Percentiles rank a stretch among this genome's conserved stretches.
Conservation (phyloP, 2,113 vertebrate species). For the Caranx melampygus region DNA sequence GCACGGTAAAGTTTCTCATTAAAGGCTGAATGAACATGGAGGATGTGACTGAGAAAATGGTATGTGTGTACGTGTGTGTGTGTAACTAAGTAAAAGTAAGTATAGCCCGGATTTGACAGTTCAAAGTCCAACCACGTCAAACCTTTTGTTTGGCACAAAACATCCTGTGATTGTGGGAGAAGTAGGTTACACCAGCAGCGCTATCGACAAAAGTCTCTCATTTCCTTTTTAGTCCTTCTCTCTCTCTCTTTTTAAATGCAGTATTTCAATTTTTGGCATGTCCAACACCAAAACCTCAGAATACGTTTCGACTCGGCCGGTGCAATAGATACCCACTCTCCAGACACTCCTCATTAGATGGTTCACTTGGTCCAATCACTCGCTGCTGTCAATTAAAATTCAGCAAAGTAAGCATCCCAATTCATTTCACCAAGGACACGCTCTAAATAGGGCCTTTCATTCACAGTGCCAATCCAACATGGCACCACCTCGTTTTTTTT, state of each 20-base stretch:
- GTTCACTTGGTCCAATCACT: conserved; percentile 41
- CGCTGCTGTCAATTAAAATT: conserved; percentile 50
- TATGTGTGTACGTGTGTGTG: background rate
- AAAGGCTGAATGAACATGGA: conserved; percentile 10
- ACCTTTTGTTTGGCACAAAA: conserved; percentile 26
- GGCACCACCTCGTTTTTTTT: background rate
- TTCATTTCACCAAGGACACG: conserved; percentile 40
- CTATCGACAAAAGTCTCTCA: background rate
- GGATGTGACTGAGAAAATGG: background rate
- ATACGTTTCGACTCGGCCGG: conserved; percentile 6
- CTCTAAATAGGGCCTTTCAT: conserved; percentile 29
- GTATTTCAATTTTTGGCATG: background rate
- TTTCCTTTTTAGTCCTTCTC: background rate
- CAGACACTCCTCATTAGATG: conserved; percentile 40
- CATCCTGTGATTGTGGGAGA: background rate
- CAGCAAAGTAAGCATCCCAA: conserved; percentile 38
- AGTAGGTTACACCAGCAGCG: conserved; percentile 11
- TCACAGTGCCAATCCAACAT: conserved; percentile 13
- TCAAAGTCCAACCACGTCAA: background rate
- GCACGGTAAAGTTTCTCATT: conserved; percentile 17
- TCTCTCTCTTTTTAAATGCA: conserved; percentile 9
- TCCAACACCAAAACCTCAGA: conserved; percentile 11
- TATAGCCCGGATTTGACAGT: conserved; percentile 31
- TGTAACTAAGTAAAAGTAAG: conserved; percentile 4
- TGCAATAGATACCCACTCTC: conserved; percentile 1